Percentiles rank a stretch among this genome's conserved stretches.
These are phyloP conservation scores for Phyllotis vaccarum DNA, from an alignment of 2,797 vertebrate genomes.

Conservation along the genomic window DNA sequence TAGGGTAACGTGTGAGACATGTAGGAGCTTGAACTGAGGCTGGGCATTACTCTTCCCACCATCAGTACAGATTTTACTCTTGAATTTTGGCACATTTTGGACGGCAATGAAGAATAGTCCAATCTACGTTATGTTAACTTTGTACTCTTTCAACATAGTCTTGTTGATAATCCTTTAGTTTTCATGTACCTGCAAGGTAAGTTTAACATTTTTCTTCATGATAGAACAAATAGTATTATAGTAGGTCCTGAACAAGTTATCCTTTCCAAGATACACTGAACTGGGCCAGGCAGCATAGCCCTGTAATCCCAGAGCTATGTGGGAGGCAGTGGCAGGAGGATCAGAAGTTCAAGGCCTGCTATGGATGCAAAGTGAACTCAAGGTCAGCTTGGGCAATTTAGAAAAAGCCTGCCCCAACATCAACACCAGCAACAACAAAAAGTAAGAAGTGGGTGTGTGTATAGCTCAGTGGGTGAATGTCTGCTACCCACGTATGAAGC, in stretches of 20 bases:
- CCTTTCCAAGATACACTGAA: constrained; percentile 5
- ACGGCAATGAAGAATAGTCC: not conserved
- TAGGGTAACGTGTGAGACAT: not conserved
- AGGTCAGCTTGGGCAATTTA: not conserved
- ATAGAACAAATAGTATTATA: not conserved
- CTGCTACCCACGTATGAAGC: not conserved
- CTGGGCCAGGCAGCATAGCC: not conserved
- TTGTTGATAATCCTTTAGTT: constrained; percentile 33
- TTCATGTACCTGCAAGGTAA: constrained; percentile 42
- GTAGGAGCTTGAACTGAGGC: not conserved
- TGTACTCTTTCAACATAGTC: not conserved
- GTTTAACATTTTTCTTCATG: not conserved
- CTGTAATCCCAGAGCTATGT: not conserved
- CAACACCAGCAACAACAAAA: not conserved
- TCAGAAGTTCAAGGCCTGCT: not conserved
- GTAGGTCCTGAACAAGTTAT: not conserved
- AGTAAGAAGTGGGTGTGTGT: not conserved
- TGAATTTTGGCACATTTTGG: constrained; percentile 8
- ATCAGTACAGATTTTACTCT: constrained; percentile 35
- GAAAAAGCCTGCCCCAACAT: not conserved
- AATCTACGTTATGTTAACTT: not conserved
- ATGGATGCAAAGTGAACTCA: not conserved
- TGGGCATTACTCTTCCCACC: not conserved
- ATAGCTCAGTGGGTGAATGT: not conserved
- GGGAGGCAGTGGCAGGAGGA: not conserved